These are phyloP conservation scores for Oncorhynchus clarkii DNA, from an alignment of 2,113 vertebrate genomes.

Conservation along the genomic window DNA sequence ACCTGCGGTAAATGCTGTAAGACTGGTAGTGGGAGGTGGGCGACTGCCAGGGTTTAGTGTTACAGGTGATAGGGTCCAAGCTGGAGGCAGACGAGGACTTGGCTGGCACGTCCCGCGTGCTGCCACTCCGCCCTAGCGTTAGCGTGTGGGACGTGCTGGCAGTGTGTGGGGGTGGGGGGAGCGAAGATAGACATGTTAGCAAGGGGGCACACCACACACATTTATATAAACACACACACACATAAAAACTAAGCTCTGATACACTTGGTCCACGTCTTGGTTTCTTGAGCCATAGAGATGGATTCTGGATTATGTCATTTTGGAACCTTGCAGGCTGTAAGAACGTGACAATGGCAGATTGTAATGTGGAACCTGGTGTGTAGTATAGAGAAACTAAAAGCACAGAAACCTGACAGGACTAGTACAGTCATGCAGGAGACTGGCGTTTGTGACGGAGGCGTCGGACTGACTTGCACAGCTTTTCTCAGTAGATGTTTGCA, in stretches of 20 bases:
- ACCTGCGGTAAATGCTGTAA: slow-evolving; percentile 83
- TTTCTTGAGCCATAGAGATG: slow-evolving; percentile 25
- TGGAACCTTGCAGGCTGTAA: not conserved
- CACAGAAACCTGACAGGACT: slow-evolving; percentile 51
- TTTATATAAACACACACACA: not conserved
- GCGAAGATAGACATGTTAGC: slow-evolving; percentile 70
- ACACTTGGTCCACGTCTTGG: slow-evolving; percentile 18
- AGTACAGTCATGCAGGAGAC: slow-evolving; percentile 54
- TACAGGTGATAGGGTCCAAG: slow-evolving; percentile 81
- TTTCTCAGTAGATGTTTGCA: slow-evolving; percentile 29
- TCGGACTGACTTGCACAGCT: slow-evolving; percentile 25
- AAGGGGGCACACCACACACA: slow-evolving; percentile 36
- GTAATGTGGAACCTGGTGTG: not conserved
- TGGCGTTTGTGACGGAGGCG: slow-evolving; percentile 21
- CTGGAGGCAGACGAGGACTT: slow-evolving; percentile 82
- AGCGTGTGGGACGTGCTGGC: slow-evolving; percentile 80
- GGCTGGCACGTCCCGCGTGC: slow-evolving; percentile 80
- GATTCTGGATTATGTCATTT: not conserved
- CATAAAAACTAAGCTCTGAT: slow-evolving; percentile 13
- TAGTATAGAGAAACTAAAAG: not conserved
- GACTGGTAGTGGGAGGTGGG: slow-evolving; percentile 77
- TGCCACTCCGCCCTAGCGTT: slow-evolving; percentile 79
- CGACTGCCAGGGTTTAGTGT: slow-evolving; percentile 79
- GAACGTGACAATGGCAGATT: too few relatives aligned
- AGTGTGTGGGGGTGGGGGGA: slow-evolving; percentile 1